phyloP scores from a whole-genome alignment of 2,113 vertebrate species.

The Xenotilapia leptura region DNA sequence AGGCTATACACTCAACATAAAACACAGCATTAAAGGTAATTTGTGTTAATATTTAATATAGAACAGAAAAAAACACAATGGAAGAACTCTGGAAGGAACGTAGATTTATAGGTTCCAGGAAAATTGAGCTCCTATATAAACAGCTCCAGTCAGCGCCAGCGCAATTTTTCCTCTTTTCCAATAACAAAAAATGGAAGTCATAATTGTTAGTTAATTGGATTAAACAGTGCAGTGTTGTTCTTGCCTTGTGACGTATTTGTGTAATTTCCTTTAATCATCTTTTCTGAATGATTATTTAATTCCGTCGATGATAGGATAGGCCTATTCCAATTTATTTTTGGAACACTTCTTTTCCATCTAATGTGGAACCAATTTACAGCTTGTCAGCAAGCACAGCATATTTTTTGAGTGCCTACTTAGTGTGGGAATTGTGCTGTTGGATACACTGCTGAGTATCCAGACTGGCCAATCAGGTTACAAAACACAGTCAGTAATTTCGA shows the following conservation, averaged over 20 bases:
- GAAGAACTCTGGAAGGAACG: conserved; percentile 25
- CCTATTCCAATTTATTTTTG: conserved; percentile 33
- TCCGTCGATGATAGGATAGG: conserved; percentile 26
- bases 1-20: conserved; percentile 23
- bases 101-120: conserved; percentile 37
- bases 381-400: conserved; percentile 30
- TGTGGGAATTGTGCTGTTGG: neutral
- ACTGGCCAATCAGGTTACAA: neutral
- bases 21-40: conserved; percentile 46
- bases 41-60: conserved; percentile 62
- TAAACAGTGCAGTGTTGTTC: conserved; percentile 46
- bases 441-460: neutral
- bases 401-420: neutral
- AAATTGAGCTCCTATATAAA: conserved; percentile 42
- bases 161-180: conserved; percentile 23
- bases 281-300: conserved; percentile 28
- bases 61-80: conserved; percentile 35
- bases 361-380: conserved; percentile 58
- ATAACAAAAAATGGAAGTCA: conserved; percentile 27
- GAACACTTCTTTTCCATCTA: conserved; percentile 37
- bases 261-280: conserved; percentile 44
- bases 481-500: neutral
- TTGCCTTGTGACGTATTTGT: conserved; percentile 20
- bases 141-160: neutral
- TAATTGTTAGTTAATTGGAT: conserved; percentile 59